Evolutionary conservation across 2,113 vertebrate genomes (phyloP).

Genomic region (Alectura lathami): DNA sequence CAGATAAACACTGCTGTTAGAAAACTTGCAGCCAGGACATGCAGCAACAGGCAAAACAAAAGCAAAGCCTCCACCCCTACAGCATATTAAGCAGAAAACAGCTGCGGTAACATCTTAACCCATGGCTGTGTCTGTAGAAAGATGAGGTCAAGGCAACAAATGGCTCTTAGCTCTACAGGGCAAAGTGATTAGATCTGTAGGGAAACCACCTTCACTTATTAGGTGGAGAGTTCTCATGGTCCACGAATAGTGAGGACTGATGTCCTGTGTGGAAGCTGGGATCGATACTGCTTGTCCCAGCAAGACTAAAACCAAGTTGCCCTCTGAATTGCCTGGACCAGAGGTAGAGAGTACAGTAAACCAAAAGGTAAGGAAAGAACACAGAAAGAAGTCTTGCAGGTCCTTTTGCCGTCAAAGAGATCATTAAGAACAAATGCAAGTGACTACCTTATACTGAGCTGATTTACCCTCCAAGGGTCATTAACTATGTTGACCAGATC

Average conservation of each 20-base stretch:
- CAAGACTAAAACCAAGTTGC: not conserved
- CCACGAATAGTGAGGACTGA: not conserved
- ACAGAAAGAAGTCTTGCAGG: not conserved
- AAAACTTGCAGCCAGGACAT: not conserved
- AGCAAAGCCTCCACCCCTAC: not conserved
- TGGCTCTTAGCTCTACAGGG: not conserved
- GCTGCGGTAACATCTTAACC: not conserved
- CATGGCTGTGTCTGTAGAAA: not conserved
- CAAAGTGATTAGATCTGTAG: not conserved
- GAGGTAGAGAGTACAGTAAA: not conserved
- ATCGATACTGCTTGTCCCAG: not conserved
- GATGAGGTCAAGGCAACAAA: not conserved
- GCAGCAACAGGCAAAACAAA: not conserved
- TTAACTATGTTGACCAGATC: not conserved
- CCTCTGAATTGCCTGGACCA: not conserved
- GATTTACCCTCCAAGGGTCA: not conserved
- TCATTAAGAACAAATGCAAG: not conserved
- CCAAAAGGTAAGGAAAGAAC: not conserved
- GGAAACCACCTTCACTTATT: not conserved
- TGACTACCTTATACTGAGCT: not conserved
- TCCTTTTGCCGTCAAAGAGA: not conserved
- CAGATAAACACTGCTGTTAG: not conserved
- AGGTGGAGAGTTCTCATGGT: too few relatives aligned
- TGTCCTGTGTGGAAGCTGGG: not conserved
- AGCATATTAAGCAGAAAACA: not conserved